A percentile compares a stretch with the other conserved stretches of the same genome.
Conservation (phyloP, 2,888 invertebrate species). For the Quadriops clusia region DNA sequence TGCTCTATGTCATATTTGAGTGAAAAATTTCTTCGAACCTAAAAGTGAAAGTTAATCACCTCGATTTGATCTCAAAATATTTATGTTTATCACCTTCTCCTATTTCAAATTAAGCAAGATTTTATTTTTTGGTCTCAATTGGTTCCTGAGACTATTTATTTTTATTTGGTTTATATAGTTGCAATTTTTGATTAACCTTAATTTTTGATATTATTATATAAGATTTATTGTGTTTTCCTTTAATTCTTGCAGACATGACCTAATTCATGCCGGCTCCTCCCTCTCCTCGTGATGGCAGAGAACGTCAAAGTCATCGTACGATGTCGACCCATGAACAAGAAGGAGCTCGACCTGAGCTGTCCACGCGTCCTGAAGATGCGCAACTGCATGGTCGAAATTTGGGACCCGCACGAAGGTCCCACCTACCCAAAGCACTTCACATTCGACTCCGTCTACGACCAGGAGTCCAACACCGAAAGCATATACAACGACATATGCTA, state of each 20-base stretch:
- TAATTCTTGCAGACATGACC: conserved; percentile 9
- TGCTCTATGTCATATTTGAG: too few species aligned
- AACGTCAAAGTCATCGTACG: conserved; percentile 72
- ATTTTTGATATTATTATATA: too few species aligned
- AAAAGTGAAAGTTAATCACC: too few species aligned
- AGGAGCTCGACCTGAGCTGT: conserved; percentile 57
- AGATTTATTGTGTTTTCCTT: too few species aligned
- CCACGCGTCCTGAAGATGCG: conserved; percentile 59
- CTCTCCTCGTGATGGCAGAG: conserved; percentile 44
- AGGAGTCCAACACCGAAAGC: conserved; percentile 66
- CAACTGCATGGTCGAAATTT: conserved; percentile 47
- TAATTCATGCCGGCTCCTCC: not conserved
- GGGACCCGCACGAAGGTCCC: conserved; percentile 48
- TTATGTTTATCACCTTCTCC: too few species aligned
- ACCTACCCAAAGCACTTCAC: conserved; percentile 58
- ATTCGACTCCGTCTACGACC: conserved; percentile 75
- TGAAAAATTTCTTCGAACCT: too few species aligned
- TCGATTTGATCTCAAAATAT: too few species aligned
- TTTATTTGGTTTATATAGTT: too few species aligned
- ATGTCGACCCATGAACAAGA: conserved; percentile 75
- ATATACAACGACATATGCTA: conserved; percentile 83
- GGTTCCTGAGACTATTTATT: too few species aligned
- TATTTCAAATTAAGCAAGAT: too few species aligned
- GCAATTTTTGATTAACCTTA: too few species aligned
- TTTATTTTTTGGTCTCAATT: too few species aligned